phyloP scores from a whole-genome alignment of 2,888 invertebrate species.

The Catocala sponsa region DNA sequence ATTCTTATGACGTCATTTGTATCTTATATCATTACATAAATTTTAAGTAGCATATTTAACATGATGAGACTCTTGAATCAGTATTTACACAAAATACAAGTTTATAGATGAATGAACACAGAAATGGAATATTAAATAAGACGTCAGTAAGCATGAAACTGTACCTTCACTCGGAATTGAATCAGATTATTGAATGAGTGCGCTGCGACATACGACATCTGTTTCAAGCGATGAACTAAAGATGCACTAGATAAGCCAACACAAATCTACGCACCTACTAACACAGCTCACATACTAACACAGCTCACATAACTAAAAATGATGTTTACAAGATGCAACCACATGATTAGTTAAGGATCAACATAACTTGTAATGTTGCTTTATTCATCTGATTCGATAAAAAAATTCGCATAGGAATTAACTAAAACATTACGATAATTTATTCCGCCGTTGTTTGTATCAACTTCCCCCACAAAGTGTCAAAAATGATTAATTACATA shows the following conservation, averaged over 20 bases:
- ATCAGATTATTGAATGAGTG: constrained; percentile 82
- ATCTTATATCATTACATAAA: too few relatives aligned
- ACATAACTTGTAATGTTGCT: too few relatives aligned
- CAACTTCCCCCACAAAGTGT: constrained; percentile 17
- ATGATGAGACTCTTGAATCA: constrained; percentile 18
- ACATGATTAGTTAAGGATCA: too few relatives aligned
- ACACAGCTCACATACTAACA: too few relatives aligned
- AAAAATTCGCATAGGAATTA: constrained; percentile 5
- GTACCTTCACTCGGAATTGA: constrained; percentile 73
- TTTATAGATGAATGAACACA: constrained; percentile 57
- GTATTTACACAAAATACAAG: constrained; percentile 52
- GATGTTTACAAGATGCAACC: too few relatives aligned
- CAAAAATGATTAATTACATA: constrained; percentile 23
- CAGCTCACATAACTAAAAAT: too few relatives aligned
- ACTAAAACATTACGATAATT: constrained; percentile 15
- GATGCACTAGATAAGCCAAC: constrained; percentile 30
- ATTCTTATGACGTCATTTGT: too few relatives aligned
- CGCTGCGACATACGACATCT: constrained; percentile 69
- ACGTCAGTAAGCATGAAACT: constrained; percentile 77
- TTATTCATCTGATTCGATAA: too few relatives aligned
- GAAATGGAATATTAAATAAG: constrained; percentile 79
- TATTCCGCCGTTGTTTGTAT: constrained; percentile 11
- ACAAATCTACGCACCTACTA: too few relatives aligned
- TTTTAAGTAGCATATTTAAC: not conserved
- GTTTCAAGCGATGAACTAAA: constrained; percentile 45